A percentile compares a stretch with the other conserved stretches of the same genome.
These are phyloP conservation scores for Ypsolopha sequella DNA, from an alignment of 2,888 invertebrate genomes.

Conservation along the genomic window DNA sequence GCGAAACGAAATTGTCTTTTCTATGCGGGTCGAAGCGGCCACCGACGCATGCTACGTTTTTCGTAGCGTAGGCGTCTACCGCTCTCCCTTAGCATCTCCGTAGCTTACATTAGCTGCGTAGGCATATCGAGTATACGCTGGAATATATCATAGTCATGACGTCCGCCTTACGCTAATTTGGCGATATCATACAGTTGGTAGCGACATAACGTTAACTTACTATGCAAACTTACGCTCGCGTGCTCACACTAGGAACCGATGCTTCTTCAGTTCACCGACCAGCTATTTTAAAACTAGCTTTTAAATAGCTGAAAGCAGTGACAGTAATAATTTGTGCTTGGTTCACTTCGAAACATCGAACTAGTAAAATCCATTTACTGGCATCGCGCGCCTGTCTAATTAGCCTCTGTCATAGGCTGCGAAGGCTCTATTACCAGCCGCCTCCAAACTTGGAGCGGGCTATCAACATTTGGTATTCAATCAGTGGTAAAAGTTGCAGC, in stretches of 20 bases:
- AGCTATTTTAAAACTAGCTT: constrained; percentile 31
- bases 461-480: constrained; percentile 61
- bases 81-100: not conserved
- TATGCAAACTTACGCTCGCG: not conserved
- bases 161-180: too few relatives aligned
- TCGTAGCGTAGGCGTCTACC: not conserved
- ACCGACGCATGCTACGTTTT: not conserved
- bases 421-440: constrained; percentile 68
- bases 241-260: constrained; percentile 12
- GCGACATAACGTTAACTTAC: too few relatives aligned
- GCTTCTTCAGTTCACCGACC: constrained; percentile 16
- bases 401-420: constrained; percentile 69
- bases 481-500: constrained; percentile 23
- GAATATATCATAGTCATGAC: not conserved
- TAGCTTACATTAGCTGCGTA: not conserved
- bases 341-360: constrained; percentile 46
- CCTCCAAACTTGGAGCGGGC: constrained; percentile 65
- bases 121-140: not conserved
- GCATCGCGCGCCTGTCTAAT: constrained; percentile 66
- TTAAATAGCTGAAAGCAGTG: constrained; percentile 16
- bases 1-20: constrained; percentile 51
- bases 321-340: constrained; percentile 31
- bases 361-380: constrained; percentile 68
- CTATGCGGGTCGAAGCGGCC: not conserved
- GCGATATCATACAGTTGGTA: too few relatives aligned